A percentile compares a stretch with the other conserved stretches of the same genome.
phyloP scores from a whole-genome alignment of 1,140 invertebrate genomes.

The Glossosoma conforme region DNA sequence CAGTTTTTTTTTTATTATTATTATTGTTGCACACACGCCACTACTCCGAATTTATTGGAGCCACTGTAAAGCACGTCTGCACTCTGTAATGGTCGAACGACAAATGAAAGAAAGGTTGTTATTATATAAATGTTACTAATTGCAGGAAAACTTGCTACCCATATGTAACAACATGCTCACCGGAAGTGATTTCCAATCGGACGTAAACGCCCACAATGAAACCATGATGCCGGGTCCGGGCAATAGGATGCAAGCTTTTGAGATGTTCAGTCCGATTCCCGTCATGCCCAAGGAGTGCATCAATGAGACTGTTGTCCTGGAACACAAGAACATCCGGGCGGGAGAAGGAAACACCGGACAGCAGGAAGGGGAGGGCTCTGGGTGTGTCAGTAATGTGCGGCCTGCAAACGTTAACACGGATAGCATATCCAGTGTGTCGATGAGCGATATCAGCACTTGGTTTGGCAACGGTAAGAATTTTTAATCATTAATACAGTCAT shows the following conservation, averaged over 20 bases:
- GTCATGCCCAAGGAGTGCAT: constrained; percentile 29
- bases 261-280: constrained; percentile 52
- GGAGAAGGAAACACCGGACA: not conserved
- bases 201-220: too few species aligned
- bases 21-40: too few species aligned
- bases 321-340: constrained; percentile 16
- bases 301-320: constrained; percentile 17
- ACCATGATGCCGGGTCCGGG: too few species aligned
- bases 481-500: not conserved
- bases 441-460: constrained; percentile 55
- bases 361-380: not conserved
- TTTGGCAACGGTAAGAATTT: constrained; percentile 46
- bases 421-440: constrained; percentile 47
- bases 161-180: not conserved
- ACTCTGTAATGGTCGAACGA: too few species aligned
- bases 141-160: constrained; percentile 26
- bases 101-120: too few species aligned
- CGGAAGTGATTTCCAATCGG: too few species aligned
- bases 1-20: too few species aligned
- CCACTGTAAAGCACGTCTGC: too few species aligned
- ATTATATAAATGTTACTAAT: too few species aligned
- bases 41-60: too few species aligned
- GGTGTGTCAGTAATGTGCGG: constrained; percentile 35
- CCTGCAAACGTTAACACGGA: constrained; percentile 39
- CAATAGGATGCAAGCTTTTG: constrained; percentile 40